Base-by-base conservation (phyloP, 2,888 invertebrate genomes). In the Aspidiotus rigidus region DNA sequence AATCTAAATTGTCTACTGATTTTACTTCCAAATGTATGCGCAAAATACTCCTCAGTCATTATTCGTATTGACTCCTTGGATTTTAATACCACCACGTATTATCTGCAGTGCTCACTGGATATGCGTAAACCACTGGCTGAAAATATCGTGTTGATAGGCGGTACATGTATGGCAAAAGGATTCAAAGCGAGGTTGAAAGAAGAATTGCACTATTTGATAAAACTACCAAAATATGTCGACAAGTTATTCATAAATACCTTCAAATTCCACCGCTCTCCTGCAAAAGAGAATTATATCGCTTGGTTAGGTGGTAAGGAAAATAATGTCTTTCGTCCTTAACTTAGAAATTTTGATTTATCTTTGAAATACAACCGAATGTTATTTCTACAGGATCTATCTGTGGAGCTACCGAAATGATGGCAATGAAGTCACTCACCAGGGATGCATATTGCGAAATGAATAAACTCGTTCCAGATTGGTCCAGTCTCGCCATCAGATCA, bases 81-180 rank as follows among this genome's bases (percentile, higher is more conserved):
- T 7, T 15, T 13, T 16, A 13, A 59, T n/a, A 56, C 2, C 28
- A n/a, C 1, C 17, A 39, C 15, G 2, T 3, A 49, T 10, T 3
- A 44, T 42, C 77, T 75, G 11, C 77, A 88, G 84, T 89, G 92
- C 74, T 90, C 93, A 0, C 81, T 93, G 39, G 95, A 97, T 81
- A 84, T 87, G 71, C 83, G 95, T 13, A 83, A 83, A 69, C 81
- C 82, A 62, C 80, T 98, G 55, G 87, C 92, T 0, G 87, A 86
- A 77, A 93, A 91, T 79, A 84, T 97, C 73, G 80, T 97, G 69
- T 79, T 97, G 17, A 85, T 89, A 69, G 98, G 97, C 49, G 98
- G 98, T 11, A 87, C 89, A 2, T 82, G 88, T 0, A 87, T 89
- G 84, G 80, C 90, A 73, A 86, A 87, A 69, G 97, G 97, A 0